Conservation (phyloP, 2,888 invertebrate genomes). For the Muschampia plurimacula region DNA sequence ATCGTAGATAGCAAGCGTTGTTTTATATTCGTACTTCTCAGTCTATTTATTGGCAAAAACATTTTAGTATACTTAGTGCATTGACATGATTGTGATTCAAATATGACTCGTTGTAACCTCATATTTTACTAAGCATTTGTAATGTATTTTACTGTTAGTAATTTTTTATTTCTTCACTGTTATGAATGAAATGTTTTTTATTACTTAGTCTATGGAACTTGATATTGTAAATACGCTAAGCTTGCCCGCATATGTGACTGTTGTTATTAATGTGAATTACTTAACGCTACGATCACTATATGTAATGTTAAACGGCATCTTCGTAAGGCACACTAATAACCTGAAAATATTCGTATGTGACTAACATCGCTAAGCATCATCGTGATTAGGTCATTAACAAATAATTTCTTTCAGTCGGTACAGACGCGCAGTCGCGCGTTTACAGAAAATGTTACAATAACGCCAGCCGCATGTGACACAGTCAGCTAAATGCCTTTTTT, state of each 20-base stretch:
- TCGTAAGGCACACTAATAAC: slow-evolving; percentile 76
- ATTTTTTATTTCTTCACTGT: slow-evolving; percentile 49
- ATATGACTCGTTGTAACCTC: slow-evolving; percentile 45
- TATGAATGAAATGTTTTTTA: slow-evolving; percentile 54
- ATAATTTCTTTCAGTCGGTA: slow-evolving; percentile 46
- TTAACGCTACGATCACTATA: slow-evolving; percentile 65
- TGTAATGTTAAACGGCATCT: slow-evolving; percentile 73
- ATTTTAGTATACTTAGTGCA: slow-evolving; percentile 60
- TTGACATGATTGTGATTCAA: slow-evolving; percentile 50
- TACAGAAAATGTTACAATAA: slow-evolving; percentile 55
- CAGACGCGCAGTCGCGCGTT: slow-evolving; percentile 43
- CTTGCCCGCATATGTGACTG: slow-evolving; percentile 84
- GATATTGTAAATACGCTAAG: slow-evolving; percentile 81
- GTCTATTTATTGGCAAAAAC: slow-evolving; percentile 83
- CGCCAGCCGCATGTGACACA: slow-evolving; percentile 78
- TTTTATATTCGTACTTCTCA: slow-evolving; percentile 47
- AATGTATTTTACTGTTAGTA: slow-evolving; percentile 54
- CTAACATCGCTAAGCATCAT: slow-evolving; percentile 80
- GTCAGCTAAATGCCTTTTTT: slow-evolving; percentile 80
- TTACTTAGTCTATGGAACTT: slow-evolving; percentile 57
- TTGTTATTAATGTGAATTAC: slow-evolving; percentile 73
- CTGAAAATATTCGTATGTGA: slow-evolving; percentile 61
- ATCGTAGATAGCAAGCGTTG: slow-evolving; percentile 53
- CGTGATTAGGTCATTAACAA: slow-evolving; percentile 50
- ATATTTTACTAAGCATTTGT: slow-evolving; percentile 52